Base-by-base conservation (phyloP, 2,888 invertebrate species). In the Gnatocerus cornutus region DNA sequence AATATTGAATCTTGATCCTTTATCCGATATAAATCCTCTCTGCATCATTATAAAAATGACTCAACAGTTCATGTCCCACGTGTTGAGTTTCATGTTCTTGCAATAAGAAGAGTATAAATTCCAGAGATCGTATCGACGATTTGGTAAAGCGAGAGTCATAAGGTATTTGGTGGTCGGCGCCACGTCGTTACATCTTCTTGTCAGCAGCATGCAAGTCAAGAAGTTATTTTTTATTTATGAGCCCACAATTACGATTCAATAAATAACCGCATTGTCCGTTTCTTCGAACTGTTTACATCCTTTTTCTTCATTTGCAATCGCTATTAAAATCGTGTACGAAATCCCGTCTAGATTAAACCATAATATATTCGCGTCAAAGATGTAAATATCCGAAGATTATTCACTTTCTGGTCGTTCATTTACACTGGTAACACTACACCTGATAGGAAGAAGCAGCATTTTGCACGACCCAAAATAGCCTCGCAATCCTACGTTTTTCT, bases 51-150 rank as follows among this genome's bases (percentile, higher is more conserved):
- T 16, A 27, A 46, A 46, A 21, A 46, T 27, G 46, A 46, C n/a
- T 13, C 46, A 46, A 33, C 37, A 16, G 14, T 37, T 33, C 52
- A 33, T 37, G 37, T 53, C 33, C 6, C 33, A 16, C 12, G 13
- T 58, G 37, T 27, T 29, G 43, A 43, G 50, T 52, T 50, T 39
- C 62, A 41, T 37, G 37, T 46, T 14, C 27, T 41, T 41, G 62
- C 41, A 50, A 45, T 16, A 59, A 53, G 48, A 65, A 48, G 59
- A 41, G 45, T 45, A 65, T 71, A 71, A 71, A 71, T 71, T 71
- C 65, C 39, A 43, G 41, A 71, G 71, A 71, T 71, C 29, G 37
- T 71, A 71, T 71, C 71, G 45, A 52, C 43, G 68, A 59, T 68
- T 68, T 56, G 64, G 71, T 71, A 65, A 68, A 45, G 58, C 33